These are phyloP conservation scores for Platerodrilus igneus DNA, from an alignment of 2,888 invertebrate genomes.

Conservation along the genomic window DNA sequence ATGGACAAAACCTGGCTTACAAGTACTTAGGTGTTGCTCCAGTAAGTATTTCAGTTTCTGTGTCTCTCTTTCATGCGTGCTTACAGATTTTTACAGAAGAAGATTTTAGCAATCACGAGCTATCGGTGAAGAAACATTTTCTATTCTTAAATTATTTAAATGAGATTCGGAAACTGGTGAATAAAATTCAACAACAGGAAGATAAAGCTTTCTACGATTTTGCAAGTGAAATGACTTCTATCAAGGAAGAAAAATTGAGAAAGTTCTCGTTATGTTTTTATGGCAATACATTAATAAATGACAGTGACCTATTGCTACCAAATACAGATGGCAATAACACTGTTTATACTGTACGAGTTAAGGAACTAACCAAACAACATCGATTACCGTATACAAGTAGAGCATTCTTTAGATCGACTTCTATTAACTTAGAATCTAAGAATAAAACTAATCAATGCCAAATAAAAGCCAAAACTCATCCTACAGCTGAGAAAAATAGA, in stretches of 20 bases:
- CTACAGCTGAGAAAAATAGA: conserved; percentile 49
- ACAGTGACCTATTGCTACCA: conserved; percentile 32
- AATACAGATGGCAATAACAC: conserved; percentile 42
- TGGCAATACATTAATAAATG: conserved; percentile 31
- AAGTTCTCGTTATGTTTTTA: conserved; percentile 58
- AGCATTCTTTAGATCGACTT: conserved; percentile 26
- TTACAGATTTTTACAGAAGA: conserved; percentile 57
- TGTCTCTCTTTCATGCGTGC: too few relatives aligned
- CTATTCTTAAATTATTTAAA: conserved; percentile 54
- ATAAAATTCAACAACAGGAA: conserved; percentile 29
- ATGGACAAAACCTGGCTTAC: conserved; percentile 58
- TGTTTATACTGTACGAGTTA: conserved; percentile 34
- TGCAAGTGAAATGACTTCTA: conserved; percentile 58
- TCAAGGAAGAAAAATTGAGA: conserved; percentile 54
- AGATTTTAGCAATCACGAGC: conserved; percentile 51
- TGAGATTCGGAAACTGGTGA: conserved; percentile 47
- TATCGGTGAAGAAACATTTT: conserved; percentile 55
- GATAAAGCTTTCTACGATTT: conserved; percentile 50
- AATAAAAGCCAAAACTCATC: conserved; percentile 47
- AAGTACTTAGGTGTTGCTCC: conserved; percentile 58
- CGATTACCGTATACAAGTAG: conserved; percentile 15
- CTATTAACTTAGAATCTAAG: conserved; percentile 26
- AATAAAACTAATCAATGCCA: conserved; percentile 48
- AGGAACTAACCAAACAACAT: conserved; percentile 24
- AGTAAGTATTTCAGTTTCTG: too few relatives aligned